These are phyloP conservation scores for Odontesthes bonariensis DNA, from an alignment of 2,113 vertebrate genomes.

Conservation along the genomic window DNA sequence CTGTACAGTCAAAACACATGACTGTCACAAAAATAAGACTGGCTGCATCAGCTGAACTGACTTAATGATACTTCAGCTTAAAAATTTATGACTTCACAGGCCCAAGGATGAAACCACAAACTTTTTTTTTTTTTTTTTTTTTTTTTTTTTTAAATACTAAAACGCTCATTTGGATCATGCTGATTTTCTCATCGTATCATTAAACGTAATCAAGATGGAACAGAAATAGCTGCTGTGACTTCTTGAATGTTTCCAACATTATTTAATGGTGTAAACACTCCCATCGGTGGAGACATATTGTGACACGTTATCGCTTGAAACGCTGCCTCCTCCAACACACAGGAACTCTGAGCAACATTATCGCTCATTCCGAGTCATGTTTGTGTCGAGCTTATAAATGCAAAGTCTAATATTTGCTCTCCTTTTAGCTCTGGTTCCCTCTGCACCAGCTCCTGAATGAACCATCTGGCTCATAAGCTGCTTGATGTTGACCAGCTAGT, in stretches of 20 bases:
- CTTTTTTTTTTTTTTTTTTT: neutral
- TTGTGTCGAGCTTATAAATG: neutral
- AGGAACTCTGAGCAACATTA: conserved; percentile 4
- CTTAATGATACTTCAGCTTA: conserved; percentile 45
- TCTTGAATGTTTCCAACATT: no score
- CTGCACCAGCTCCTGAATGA: neutral
- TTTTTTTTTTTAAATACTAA: conserved; percentile 12
- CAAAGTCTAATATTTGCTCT: conserved; percentile 22
- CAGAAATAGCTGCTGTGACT: neutral
- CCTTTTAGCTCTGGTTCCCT: conserved; percentile 12
- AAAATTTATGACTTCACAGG: conserved; percentile 33
- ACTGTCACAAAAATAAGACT: conserved; percentile 34
- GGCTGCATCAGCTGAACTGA: conserved; percentile 37
- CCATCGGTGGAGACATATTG: no score
- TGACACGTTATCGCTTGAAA: no score
- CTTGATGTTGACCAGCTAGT: neutral
- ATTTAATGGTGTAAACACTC: neutral
- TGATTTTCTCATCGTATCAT: neutral
- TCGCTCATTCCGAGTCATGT: neutral
- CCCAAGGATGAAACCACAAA: conserved; percentile 32
- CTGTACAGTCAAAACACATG: conserved; percentile 12
- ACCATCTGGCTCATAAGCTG: conserved; percentile 1
- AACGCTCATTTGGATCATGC: conserved; percentile 4
- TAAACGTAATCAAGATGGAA: neutral
- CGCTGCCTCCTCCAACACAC: neutral